Conservation (phyloP, 2,797 vertebrate species). For the Sylvilagus floridanus region DNA sequence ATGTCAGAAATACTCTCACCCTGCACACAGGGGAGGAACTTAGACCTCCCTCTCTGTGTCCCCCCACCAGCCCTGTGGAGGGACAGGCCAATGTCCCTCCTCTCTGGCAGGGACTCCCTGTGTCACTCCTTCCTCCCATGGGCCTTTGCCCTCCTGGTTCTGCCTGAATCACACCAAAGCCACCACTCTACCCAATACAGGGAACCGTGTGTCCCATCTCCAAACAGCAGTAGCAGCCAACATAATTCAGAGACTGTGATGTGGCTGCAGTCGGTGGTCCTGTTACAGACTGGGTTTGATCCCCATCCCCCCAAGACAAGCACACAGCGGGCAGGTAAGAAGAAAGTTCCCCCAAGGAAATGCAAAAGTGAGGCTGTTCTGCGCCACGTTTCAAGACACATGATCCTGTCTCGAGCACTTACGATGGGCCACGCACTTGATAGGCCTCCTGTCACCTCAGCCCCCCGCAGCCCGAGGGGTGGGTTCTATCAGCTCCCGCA, state of each 20-base stretch:
- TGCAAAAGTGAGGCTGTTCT: background rate
- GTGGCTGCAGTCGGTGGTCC: background rate
- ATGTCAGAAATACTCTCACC: background rate
- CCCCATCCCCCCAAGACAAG: background rate
- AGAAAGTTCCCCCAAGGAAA: background rate
- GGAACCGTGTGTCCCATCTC: background rate
- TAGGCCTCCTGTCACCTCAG: background rate
- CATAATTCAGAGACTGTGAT: background rate
- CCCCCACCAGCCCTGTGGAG: background rate
- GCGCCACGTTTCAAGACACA: background rate
- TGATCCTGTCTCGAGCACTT: background rate
- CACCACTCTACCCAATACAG: background rate
- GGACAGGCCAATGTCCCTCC: background rate
- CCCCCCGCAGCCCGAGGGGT: background rate
- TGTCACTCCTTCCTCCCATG: background rate
- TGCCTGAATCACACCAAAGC: background rate
- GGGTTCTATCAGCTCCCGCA: background rate
- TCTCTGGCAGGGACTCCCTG: background rate
- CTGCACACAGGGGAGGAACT: background rate
- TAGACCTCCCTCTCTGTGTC: background rate
- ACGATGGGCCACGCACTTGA: background rate
- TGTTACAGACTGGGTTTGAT: background rate
- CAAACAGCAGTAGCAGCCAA: background rate
- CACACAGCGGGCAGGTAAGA: background rate
- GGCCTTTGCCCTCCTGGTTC: background rate